Evolutionary conservation across 2,797 vertebrate genomes (phyloP).

Genomic region (Meriones psammophilus): DNA sequence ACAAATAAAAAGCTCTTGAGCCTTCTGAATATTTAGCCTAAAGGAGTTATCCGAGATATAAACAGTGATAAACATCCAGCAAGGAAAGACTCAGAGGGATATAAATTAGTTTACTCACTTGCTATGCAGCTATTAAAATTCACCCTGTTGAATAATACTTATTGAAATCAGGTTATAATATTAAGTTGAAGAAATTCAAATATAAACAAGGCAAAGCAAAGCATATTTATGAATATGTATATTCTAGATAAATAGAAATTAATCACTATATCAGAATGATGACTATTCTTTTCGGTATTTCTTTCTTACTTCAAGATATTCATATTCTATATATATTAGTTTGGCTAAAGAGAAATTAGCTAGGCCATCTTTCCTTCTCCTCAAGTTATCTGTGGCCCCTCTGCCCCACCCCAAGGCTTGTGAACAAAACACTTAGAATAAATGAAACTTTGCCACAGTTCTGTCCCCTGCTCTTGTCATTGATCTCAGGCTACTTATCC

Average conservation of each 20-base stretch:
- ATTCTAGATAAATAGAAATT: constrained; percentile 35
- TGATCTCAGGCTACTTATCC: neutral
- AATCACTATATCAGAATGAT: constrained; percentile 15
- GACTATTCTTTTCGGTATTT: constrained; percentile 19
- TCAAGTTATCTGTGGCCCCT: no score
- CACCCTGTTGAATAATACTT: constrained; percentile 8
- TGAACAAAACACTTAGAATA: constrained; percentile 4
- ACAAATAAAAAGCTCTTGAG: constrained; percentile 1
- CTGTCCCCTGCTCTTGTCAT: neutral
- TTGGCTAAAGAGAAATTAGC: constrained; percentile 23
- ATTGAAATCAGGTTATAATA: constrained; percentile 36
- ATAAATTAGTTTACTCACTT: constrained; percentile 52
- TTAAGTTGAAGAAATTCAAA: constrained; percentile 16
- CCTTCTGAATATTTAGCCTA: constrained; percentile 36
- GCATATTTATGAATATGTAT: constrained; percentile 43
- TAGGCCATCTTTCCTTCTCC: neutral
- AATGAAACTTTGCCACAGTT: neutral
- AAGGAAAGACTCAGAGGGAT: neutral
- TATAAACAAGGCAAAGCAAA: neutral
- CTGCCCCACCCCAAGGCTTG: neutral
- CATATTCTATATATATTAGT: neutral
- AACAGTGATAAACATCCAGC: constrained; percentile 43
- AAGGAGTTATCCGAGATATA: constrained; percentile 65
- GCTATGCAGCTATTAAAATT: constrained; percentile 51
- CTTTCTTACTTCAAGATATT: constrained; percentile 40